Evolutionary conservation across 2,797 vertebrate genomes (phyloP), one percentile per base, ranked within the genome.

Genomic region (Alosa sapidissima): DNA sequence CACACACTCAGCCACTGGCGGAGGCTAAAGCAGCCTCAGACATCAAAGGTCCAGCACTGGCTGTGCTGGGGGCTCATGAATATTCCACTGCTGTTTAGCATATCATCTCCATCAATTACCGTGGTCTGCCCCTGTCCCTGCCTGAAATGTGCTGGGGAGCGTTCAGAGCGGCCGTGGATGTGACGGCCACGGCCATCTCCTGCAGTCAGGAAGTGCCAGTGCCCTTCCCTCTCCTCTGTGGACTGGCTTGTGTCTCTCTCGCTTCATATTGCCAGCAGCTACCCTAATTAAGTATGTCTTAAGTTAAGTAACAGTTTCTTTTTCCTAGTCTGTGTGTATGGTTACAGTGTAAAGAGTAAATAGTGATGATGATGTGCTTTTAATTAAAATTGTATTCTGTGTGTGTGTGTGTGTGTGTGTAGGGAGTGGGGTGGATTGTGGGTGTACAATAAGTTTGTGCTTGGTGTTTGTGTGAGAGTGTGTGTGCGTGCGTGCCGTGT

Each of bases 41-140:
- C 72, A 78, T 78, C 41, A 78, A 78, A 78, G 41, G 41, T 47
- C 72, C 16, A 78, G 2, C 0, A 14, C 68, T 75, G 68, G 68
- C 68, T 75, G 72, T 41, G 72, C 72, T 78, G 41, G 2, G 72
- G 72, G 8, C 72, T 78, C 72, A 78, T 78, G 1, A 19, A 78
- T 78, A 78, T 78, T 78, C 72, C 41, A 47, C 41, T 5, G 5
- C 72, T 45, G 14, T 75, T 75, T 75, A 47, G 36, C 72, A 78
- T 78, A 78, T 78, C 36, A 47, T 78, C 72, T 47, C 36, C 36
- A 78, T 78, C 36, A 21, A 47, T 19, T 7, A 14, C 16, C 45
- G 16, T 45, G 68, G 16, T 14, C 28, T 41, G 65, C 11, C 24
- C 13, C 9, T 72, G 33, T 41, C 58, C 58, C 58, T 9, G 58